These are phyloP conservation scores for Solenopsis invicta DNA, from an alignment of 1,140 invertebrate genomes.

Conservation along the genomic window DNA sequence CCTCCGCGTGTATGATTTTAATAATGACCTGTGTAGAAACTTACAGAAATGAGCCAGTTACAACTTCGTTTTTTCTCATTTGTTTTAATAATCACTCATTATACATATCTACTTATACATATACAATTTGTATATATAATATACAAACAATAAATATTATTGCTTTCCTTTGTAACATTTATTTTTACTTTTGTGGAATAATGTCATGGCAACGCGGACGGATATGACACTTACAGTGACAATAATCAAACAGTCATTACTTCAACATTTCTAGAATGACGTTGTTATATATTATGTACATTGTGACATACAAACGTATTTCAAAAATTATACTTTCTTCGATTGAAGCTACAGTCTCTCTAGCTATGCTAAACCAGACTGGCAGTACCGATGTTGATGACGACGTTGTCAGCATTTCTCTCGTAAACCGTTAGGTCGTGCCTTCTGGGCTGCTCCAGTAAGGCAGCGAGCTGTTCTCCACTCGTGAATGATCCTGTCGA, in stretches of 20 bases:
- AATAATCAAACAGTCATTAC: slow-evolving; percentile 3
- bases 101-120: slow-evolving; percentile 10
- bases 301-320: not conserved
- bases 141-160: slow-evolving; percentile 69
- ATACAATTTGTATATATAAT: not conserved
- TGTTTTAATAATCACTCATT: slow-evolving; percentile 1
- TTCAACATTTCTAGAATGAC: slow-evolving; percentile 14
- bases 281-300: slow-evolving; percentile 21
- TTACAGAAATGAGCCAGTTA: not conserved
- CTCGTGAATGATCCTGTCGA: slow-evolving; percentile 74
- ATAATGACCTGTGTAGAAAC: not conserved
- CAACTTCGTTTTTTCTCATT: not conserved
- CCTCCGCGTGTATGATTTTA: not conserved
- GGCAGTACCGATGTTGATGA: slow-evolving; percentile 81
- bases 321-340: not conserved
- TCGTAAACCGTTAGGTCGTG: slow-evolving; percentile 81
- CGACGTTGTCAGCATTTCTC: slow-evolving; percentile 78
- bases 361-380: slow-evolving; percentile 76
- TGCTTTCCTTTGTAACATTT: slow-evolving; percentile 27
- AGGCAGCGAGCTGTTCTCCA: slow-evolving; percentile 78
- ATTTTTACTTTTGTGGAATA: slow-evolving; percentile 45
- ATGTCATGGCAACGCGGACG: slow-evolving; percentile 49
- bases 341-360: not conserved
- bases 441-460: slow-evolving; percentile 79
- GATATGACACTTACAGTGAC: slow-evolving; percentile 39